These are phyloP conservation scores for Marasmarcha lunaedactyla DNA, from an alignment of 2,888 invertebrate genomes.

Conservation along the genomic window DNA sequence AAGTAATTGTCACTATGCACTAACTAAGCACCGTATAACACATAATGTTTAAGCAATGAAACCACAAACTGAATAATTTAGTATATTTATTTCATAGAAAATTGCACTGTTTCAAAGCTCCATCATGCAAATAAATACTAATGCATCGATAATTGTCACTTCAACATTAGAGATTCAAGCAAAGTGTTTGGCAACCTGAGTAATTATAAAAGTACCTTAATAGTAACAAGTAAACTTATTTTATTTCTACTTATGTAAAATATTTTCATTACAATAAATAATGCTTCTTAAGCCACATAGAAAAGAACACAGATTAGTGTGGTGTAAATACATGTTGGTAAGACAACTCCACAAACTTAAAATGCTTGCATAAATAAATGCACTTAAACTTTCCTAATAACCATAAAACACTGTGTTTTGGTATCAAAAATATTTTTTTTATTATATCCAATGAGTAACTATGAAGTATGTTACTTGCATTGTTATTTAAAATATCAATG, in stretches of 20 bases:
- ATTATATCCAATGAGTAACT: too few species aligned
- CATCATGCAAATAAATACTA: conserved; percentile 58
- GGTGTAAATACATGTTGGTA: too few species aligned
- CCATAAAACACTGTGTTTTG: not conserved
- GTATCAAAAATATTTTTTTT: not conserved
- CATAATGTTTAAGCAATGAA: too few species aligned
- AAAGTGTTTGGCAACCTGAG: conserved; percentile 48
- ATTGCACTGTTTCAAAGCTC: conserved; percentile 62
- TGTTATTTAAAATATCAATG: too few species aligned
- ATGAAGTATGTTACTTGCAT: too few species aligned
- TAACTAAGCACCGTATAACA: too few species aligned
- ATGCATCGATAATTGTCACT: not conserved
- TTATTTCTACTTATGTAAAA: not conserved
- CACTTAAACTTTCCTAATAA: not conserved
- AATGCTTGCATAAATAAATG: too few species aligned
- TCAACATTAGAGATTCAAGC: conserved; percentile 46
- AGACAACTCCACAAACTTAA: too few species aligned
- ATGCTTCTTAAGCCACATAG: not conserved
- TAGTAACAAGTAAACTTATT: conserved; percentile 1
- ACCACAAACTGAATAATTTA: conserved; percentile 3
- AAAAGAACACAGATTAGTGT: not conserved
- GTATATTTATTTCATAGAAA: conserved; percentile 29
- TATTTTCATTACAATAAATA: conserved; percentile 1
- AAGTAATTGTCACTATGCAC: too few species aligned
- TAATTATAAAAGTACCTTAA: conserved; percentile 16